Evolutionary conservation across 2,888 invertebrate species (phyloP).

Genomic region (Ochlodes sylvanus): DNA sequence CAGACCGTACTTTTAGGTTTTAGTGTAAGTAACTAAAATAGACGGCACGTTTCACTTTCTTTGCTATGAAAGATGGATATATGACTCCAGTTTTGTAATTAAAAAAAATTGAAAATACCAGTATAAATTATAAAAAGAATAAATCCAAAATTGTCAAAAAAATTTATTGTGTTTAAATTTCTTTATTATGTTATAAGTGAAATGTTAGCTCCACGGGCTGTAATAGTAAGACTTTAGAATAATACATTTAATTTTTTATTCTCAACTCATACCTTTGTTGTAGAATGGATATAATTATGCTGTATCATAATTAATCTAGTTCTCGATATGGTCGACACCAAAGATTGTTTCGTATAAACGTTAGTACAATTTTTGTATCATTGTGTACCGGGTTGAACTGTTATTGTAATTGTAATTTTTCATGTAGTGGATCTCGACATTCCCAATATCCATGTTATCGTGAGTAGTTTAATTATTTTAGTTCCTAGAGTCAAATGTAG

Average conservation of each 20-base stretch:
- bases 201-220: constrained; percentile 55
- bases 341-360: constrained; percentile 61
- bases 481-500: constrained; percentile 55
- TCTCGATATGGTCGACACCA: constrained; percentile 67
- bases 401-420: constrained; percentile 50
- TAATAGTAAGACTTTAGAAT: constrained; percentile 66
- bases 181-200: constrained; percentile 15
- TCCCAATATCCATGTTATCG: constrained; percentile 61
- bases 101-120: background rate
- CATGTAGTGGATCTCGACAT: constrained; percentile 74
- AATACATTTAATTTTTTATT: constrained; percentile 36
- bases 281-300: constrained; percentile 41
- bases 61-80: background rate
- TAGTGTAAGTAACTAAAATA: constrained; percentile 30
- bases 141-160: background rate
- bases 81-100: background rate
- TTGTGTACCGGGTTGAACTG: constrained; percentile 61
- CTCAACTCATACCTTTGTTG: constrained; percentile 45
- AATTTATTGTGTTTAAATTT: background rate
- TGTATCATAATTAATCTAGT: constrained; percentile 33
- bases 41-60: constrained; percentile 28
- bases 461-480: constrained; percentile 60
- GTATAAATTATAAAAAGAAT: background rate
- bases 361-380: constrained; percentile 61
- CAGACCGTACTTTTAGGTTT: constrained; percentile 25